Conservation (phyloP, 2,113 vertebrate species). For the Alosa alosa region DNA sequence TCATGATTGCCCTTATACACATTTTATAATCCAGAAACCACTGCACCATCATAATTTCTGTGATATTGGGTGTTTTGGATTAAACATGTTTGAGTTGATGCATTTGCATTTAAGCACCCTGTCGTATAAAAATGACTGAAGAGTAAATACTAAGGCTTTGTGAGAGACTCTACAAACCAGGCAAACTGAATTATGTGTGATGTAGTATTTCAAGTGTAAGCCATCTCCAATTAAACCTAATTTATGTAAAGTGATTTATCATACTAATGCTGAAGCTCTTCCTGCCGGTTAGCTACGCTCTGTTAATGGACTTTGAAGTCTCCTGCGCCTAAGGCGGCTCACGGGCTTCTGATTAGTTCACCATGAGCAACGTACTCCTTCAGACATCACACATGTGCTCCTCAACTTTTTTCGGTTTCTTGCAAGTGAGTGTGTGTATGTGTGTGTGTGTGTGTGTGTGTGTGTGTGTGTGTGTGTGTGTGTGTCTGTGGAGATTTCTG, state of each 20-base stretch:
- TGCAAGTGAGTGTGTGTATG: not conserved
- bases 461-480: constrained; percentile 18
- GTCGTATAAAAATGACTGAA: not conserved
- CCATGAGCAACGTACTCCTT: not conserved
- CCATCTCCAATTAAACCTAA: constrained; percentile 14
- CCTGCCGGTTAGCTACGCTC: not conserved
- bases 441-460: not conserved
- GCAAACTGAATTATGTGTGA: not conserved
- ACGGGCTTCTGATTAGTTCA: not conserved
- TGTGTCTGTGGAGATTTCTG: constrained; percentile 19
- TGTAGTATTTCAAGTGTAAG: not conserved
- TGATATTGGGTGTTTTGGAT: not conserved
- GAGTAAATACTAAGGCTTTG: not conserved
- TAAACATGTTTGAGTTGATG: not conserved
- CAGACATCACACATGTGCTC: not conserved
- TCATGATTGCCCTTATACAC: not conserved
- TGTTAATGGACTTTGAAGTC: constrained; percentile 11
- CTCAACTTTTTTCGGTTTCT: not conserved
- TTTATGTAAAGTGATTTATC: constrained; percentile 18
- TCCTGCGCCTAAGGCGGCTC: not conserved
- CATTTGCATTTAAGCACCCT: not conserved
- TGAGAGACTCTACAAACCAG: not conserved
- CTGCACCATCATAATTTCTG: not conserved
- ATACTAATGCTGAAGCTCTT: not conserved
- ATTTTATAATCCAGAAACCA: not conserved